Conservation (phyloP, 1,140 invertebrate genomes). For the Trinorchestia longiramus region DNA sequence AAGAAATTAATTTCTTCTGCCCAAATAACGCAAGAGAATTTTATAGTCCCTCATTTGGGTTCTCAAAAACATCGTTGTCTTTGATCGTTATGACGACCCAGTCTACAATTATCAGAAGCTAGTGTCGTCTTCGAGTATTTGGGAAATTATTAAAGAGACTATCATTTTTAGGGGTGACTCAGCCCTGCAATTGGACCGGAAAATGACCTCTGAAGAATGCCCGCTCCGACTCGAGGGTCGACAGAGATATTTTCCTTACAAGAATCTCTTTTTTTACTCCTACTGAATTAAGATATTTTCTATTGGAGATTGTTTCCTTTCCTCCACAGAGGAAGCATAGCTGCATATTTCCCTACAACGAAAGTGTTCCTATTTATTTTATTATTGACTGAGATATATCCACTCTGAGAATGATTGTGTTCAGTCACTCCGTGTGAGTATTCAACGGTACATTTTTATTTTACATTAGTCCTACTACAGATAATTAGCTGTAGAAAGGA, state of each 20-base stretch:
- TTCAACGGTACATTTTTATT: too few relatives aligned
- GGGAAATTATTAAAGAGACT: neutral
- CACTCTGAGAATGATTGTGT: too few relatives aligned
- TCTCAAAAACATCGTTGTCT: neutral
- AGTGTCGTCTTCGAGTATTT: neutral
- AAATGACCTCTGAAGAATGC: neutral
- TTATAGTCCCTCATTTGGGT: neutral
- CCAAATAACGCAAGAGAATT: neutral
- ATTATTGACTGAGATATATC: neutral
- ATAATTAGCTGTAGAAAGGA: neutral
- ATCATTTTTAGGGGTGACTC: neutral
- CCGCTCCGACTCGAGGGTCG: neutral
- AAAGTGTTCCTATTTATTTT: neutral
- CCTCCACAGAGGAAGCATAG: neutral
- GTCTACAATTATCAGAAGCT: neutral
- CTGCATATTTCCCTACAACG: neutral
- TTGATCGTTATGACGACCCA: neutral
- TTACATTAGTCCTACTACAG: too few relatives aligned
- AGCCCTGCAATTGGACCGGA: neutral
- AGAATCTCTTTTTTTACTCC: neutral
- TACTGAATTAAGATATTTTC: neutral
- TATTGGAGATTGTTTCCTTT: neutral
- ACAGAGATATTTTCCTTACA: neutral
- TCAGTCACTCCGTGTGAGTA: neutral
- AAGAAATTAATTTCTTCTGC: neutral